phyloP scores from a whole-genome alignment of 2,113 vertebrate species.

The Scatophagus argus region DNA sequence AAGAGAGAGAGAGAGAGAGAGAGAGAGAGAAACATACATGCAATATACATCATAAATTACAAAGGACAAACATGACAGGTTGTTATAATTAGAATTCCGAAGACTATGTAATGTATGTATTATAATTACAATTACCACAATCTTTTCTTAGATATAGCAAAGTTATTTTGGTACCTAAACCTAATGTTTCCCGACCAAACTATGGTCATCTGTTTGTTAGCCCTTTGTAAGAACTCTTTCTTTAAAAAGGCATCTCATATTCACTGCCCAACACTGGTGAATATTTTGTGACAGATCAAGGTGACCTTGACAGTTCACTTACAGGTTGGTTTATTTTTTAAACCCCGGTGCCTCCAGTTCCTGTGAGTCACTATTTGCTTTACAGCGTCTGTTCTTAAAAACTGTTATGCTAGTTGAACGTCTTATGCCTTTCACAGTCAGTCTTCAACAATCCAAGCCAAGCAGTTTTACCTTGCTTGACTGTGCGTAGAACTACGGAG shows the following conservation, averaged over 20 bases:
- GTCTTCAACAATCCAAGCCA: constrained; percentile 40
- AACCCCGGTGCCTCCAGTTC: neutral
- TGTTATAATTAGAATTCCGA: no score
- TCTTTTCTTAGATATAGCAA: no score
- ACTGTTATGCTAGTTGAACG: constrained; percentile 36
- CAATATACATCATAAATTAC: no score
- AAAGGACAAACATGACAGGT: no score
- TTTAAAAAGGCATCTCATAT: neutral
- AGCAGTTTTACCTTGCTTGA: constrained; percentile 59
- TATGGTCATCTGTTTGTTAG: no score
- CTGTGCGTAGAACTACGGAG: constrained; percentile 61
- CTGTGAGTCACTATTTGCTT: constrained; percentile 40
- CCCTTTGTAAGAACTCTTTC: no score
- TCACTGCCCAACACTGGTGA: neutral
- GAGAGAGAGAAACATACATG: no score
- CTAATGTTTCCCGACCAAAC: no score
- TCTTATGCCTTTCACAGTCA: constrained; percentile 51
- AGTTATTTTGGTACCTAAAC: no score
- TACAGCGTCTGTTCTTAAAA: constrained; percentile 41
- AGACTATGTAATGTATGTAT: no score
- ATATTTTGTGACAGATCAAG: neutral
- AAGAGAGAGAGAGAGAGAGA: no score
- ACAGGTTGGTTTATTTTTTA: constrained; percentile 28
- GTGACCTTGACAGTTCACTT: constrained; percentile 4
- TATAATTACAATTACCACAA: no score